These are phyloP conservation scores for Pseudomyrmex concolor DNA, from an alignment of 1,140 invertebrate genomes.

Conservation along the genomic window DNA sequence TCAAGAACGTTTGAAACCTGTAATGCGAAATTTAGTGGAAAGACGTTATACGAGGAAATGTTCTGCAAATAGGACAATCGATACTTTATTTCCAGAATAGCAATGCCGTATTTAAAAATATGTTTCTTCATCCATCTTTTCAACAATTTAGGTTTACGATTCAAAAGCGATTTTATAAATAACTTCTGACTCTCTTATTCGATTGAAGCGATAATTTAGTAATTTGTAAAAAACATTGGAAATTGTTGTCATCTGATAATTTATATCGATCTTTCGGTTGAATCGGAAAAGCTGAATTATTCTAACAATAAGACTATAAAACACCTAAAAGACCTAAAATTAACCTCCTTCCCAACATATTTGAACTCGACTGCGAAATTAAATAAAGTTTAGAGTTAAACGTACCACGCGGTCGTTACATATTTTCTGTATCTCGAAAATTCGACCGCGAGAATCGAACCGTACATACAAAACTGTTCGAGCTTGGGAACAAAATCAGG, in stretches of 20 bases:
- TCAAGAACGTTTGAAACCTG: background rate
- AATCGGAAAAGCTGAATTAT: background rate
- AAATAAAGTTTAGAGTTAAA: background rate
- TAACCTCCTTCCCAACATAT: background rate
- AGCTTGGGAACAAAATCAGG: constrained; percentile 16
- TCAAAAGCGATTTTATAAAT: constrained; percentile 7
- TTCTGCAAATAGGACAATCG: constrained; percentile 17
- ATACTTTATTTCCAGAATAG: background rate
- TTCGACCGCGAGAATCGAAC: background rate
- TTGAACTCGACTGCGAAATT: constrained; percentile 6
- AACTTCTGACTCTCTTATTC: background rate
- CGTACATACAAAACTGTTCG: constrained; percentile 2
- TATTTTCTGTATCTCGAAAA: constrained; percentile 33
- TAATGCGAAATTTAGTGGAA: background rate
- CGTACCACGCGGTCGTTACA: background rate
- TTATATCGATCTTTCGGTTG: background rate
- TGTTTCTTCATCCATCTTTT: background rate
- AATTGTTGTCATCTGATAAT: constrained; percentile 4
- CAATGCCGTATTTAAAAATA: constrained; percentile 1
- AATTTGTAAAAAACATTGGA: constrained; percentile 11
- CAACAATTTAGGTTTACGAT: constrained; percentile 8
- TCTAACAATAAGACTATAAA: background rate
- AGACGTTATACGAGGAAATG: background rate
- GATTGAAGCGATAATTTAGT: constrained; percentile 18
- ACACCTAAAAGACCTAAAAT: constrained; percentile 7